These are phyloP conservation scores for Diplazon laetatorius DNA, from an alignment of 2,888 invertebrate genomes.

Conservation along the genomic window DNA sequence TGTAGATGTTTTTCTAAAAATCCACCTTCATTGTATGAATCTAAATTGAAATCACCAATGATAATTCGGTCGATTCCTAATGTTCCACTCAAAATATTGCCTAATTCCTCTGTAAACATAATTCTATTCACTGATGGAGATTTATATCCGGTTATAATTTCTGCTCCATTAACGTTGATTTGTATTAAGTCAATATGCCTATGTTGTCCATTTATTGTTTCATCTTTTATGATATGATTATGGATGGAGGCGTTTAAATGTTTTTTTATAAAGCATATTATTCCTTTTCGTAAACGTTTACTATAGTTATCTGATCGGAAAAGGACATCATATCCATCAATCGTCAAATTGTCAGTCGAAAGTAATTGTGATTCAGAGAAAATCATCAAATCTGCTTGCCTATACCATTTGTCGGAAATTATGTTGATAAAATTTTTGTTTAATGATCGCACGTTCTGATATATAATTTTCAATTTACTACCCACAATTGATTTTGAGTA, in stretches of 20 bases:
- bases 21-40: slow-evolving; percentile 17
- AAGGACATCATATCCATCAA: slow-evolving; percentile 16
- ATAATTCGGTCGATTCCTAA: slow-evolving; percentile 18
- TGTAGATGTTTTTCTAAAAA: slow-evolving; percentile 37
- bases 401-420: slow-evolving; percentile 6
- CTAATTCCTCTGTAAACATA: slow-evolving; percentile 17
- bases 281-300: slow-evolving; percentile 20
- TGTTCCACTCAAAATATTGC: not conserved
- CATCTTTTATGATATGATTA: slow-evolving; percentile 13
- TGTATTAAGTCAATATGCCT: slow-evolving; percentile 47
- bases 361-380: not conserved
- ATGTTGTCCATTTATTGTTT: slow-evolving; percentile 18
- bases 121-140: slow-evolving; percentile 36
- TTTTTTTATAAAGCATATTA: slow-evolving; percentile 27
- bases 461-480: slow-evolving; percentile 41
- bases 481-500: not conserved
- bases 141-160: slow-evolving; percentile 52
- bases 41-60: slow-evolving; percentile 40
- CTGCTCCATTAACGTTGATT: not conserved
- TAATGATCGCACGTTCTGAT: slow-evolving; percentile 48
- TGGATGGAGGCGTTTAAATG: not conserved
- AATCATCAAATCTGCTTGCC: not conserved
- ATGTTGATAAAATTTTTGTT: slow-evolving; percentile 33
- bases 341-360: not conserved
- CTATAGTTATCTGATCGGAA: slow-evolving; percentile 25